Percentiles rank a stretch among this genome's conserved stretches.
These are phyloP conservation scores for Ictidomys tridecemlineatus DNA, from an alignment of 2,113 vertebrate species.

Conservation along the genomic window DNA sequence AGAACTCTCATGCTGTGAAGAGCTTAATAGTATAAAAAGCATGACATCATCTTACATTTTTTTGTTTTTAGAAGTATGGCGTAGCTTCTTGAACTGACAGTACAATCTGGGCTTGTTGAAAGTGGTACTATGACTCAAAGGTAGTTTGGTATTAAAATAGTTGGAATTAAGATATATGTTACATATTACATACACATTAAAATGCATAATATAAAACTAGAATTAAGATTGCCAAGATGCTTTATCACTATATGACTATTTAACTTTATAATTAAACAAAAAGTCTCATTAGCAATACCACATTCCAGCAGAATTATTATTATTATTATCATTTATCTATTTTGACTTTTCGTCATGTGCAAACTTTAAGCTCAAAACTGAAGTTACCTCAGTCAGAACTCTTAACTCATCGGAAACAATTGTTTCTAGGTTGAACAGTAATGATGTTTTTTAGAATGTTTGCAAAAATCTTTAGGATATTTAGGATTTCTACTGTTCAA, in stretches of 20 bases:
- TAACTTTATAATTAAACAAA: not conserved
- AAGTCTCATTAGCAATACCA: not conserved
- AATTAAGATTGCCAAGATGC: not conserved
- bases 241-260: not conserved
- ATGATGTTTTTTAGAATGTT: not conserved
- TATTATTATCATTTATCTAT: not conserved
- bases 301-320: not conserved
- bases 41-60: not conserved
- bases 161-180: not conserved
- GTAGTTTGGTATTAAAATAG: not conserved
- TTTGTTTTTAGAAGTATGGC: not conserved
- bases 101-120: not conserved
- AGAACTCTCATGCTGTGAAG: not conserved
- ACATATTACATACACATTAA: not conserved
- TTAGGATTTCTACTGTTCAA: not conserved
- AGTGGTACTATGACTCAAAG: not conserved
- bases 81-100: not conserved
- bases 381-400: not conserved
- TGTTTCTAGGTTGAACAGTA: not conserved
- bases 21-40: not conserved
- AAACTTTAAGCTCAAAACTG: slow-evolving; percentile 45
- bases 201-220: not conserved
- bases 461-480: not conserved
- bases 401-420: not conserved
- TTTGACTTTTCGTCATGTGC: not conserved